Evolutionary conservation across 2,888 invertebrate genomes (phyloP), one percentile per base, ranked within the genome.

Genomic region (Empis livida): DNA sequence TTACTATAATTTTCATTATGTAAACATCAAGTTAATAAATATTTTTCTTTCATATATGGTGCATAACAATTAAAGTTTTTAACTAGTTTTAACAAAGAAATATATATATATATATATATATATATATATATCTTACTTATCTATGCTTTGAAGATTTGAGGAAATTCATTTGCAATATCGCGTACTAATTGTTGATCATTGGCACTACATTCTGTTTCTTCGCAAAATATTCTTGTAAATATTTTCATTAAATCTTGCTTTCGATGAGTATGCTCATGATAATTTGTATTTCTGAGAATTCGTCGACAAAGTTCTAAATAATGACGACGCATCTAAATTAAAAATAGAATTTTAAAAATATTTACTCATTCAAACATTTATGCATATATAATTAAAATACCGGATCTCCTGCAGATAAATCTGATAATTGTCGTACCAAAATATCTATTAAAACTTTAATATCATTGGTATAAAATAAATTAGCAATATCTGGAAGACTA

Each of bases 391-490:
- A 44, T 42, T 31, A 20, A 13, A 41, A 68, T 71, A 89, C 88
- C 74, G 75, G 72, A 65, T 94, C 93, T 23, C 90, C 91, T 6
- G 92, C 80, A 40, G 89, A 84, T 51, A 94, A 75, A 68, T 96
- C 94, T 3, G 89, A 83, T 23, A 96, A 76, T 67, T 93, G 91
- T 43, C 95, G 75, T 44, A 92, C 82, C 46, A 94, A 81, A 60
- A 96, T 94, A 63, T 95, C 96, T 52, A 95, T 84, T 49, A 95
- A 77, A 40, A 95, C 95, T 70, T 88, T 90, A 39, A 88, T 82
- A 64, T 96, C 96, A 62, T 95, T 96, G 1, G 93, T 91, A 68
- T 96, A 96, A 70, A 95, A 90, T 53, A 94, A 76, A 55, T 80
- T 78, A 0, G 94, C 87, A 1, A 93, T 91, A 53, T 78, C 76